phyloP scores from a whole-genome alignment of 1,140 invertebrate species.

The Triops longicaudatus region DNA sequence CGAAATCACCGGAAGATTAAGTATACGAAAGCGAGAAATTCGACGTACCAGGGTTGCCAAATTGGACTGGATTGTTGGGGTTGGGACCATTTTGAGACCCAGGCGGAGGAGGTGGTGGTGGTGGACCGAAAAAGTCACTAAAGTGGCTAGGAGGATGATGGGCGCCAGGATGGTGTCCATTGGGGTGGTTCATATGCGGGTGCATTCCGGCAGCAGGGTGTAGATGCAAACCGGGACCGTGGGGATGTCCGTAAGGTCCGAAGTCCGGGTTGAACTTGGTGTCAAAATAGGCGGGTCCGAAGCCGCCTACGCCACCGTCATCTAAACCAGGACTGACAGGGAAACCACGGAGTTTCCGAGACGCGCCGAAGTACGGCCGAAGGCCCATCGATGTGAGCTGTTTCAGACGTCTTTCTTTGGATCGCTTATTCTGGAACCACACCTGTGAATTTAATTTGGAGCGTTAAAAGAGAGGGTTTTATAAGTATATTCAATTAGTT shows the following conservation, averaged over 20 bases:
- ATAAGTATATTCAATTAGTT: no score
- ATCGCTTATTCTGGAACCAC: conserved; percentile 99
- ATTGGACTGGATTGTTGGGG: neutral
- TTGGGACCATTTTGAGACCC: conserved; percentile 26
- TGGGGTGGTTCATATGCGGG: conserved; percentile 19
- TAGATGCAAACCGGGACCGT: conserved; percentile 62
- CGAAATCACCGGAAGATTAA: no score
- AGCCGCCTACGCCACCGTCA: conserved; percentile 58
- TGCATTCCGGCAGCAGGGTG: conserved; percentile 49
- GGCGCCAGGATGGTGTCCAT: conserved; percentile 23
- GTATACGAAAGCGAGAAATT: neutral
- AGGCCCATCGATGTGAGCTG: conserved; percentile 86
- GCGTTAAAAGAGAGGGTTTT: no score
- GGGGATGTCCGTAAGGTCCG: conserved; percentile 58
- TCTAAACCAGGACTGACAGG: conserved; percentile 70
- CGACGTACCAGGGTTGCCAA: neutral
- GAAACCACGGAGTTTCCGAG: conserved; percentile 80
- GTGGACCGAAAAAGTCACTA: conserved; percentile 26
- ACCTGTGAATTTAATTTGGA: conserved; percentile 56
- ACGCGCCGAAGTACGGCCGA: conserved; percentile 78
- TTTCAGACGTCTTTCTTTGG: conserved; percentile 89
- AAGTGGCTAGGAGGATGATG: conserved; percentile 28
- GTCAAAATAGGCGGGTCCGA: conserved; percentile 48
- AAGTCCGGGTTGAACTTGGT: conserved; percentile 83
- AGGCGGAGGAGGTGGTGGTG: conserved; percentile 25